These are phyloP conservation scores for Hydrozoanthus tunicans DNA, from an alignment of 64 coral and sea anemone species.

Conservation along the genomic window DNA sequence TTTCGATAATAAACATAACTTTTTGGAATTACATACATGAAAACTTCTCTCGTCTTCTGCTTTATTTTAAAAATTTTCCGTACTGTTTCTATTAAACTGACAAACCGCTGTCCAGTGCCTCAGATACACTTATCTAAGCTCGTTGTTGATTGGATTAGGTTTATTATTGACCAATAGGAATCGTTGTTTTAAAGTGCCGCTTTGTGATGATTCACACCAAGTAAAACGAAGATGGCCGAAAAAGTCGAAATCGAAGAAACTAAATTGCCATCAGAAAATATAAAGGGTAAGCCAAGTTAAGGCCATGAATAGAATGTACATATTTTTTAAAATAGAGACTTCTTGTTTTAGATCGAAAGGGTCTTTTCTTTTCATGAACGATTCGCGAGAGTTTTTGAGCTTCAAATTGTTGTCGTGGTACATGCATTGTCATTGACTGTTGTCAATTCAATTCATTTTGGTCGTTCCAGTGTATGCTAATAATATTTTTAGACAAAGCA, in stretches of 20 bases:
- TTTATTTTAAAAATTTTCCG: neutral
- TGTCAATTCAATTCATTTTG: no score
- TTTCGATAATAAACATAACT: neutral
- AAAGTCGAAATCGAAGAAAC: neutral
- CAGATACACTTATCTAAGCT: conserved; percentile 18
- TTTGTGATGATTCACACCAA: conserved; percentile 42
- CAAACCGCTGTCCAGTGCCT: conserved; percentile 9
- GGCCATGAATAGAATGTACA: neutral
- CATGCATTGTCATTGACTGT: neutral
- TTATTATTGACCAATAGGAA: conserved; percentile 14
- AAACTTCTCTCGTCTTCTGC: neutral
- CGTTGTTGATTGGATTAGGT: conserved; percentile 23
- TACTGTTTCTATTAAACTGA: neutral
- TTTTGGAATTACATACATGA: neutral
- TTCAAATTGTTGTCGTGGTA: neutral
- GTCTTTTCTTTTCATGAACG: neutral
- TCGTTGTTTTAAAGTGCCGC: conserved; percentile 1
- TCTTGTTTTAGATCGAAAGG: neutral
- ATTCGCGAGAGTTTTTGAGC: neutral
- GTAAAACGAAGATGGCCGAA: conserved; percentile 44
- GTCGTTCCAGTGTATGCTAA: no score
- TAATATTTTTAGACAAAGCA: no score
- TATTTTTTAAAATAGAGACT: neutral
- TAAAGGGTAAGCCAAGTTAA: neutral
- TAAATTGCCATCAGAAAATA: neutral